Conservation (phyloP, 2,888 invertebrate species). For the Sialis fuliginosa region DNA sequence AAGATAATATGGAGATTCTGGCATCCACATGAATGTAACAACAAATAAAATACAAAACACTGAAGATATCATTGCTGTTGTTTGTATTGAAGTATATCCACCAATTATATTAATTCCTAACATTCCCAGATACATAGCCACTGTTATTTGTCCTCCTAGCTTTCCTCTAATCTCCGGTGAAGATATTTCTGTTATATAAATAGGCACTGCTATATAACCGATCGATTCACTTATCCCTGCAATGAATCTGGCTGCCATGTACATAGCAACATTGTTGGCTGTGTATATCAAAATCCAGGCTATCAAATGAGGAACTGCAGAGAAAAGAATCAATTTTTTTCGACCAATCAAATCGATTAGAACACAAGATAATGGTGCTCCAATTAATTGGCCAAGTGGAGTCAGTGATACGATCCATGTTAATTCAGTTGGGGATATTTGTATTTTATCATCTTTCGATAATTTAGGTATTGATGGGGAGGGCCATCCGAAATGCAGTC, state of each 20-base stretch:
- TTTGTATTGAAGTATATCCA: slow-evolving; percentile 32
- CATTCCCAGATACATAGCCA: slow-evolving; percentile 36
- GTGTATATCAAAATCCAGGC: slow-evolving; percentile 2
- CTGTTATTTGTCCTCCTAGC: slow-evolving; percentile 40
- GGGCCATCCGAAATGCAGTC: slow-evolving; percentile 3
- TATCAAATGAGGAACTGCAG: slow-evolving; percentile 1
- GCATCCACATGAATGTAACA: slow-evolving; percentile 38
- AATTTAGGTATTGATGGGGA: slow-evolving; percentile 2
- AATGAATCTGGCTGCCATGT: slow-evolving; percentile 23
- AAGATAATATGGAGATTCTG: slow-evolving; percentile 37
- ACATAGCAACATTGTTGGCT: neutral
- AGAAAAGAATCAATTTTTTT: neutral
- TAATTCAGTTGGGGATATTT: neutral
- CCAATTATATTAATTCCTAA: slow-evolving; percentile 42
- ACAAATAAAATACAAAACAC: slow-evolving; percentile 35
- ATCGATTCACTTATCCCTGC: slow-evolving; percentile 37
- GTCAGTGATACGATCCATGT: slow-evolving; percentile 2
- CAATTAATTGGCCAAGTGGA: slow-evolving; percentile 4
- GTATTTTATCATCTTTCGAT: neutral
- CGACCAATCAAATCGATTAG: slow-evolving; percentile 2
- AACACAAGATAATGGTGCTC: neutral
- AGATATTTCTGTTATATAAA: slow-evolving; percentile 42
- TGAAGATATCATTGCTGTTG: slow-evolving; percentile 34
- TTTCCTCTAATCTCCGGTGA: slow-evolving; percentile 36
- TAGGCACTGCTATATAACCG: slow-evolving; percentile 27